Percentiles rank a stretch among this genome's conserved stretches.
Conservation (phyloP, 2,113 vertebrate species). For the Ondatra zibethicus region DNA sequence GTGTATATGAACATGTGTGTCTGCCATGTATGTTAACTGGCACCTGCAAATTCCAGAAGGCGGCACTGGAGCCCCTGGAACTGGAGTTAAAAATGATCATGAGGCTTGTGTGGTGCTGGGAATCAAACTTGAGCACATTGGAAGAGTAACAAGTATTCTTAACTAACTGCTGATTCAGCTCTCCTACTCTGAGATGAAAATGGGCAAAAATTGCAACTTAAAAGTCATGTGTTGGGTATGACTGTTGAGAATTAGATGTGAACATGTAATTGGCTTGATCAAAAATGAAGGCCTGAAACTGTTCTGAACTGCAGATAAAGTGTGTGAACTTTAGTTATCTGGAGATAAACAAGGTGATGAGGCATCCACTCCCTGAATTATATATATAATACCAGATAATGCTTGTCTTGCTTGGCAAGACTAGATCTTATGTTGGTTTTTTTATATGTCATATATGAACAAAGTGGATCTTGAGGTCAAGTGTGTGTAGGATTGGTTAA, state of each 20-base stretch:
- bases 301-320: background rate
- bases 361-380: background rate
- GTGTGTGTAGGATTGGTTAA: background rate
- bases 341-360: background rate
- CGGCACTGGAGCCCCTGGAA: background rate
- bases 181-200: background rate
- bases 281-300: background rate
- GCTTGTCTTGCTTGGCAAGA: background rate
- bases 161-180: background rate
- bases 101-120: background rate
- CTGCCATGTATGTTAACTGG: background rate
- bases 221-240: background rate
- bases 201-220: background rate
- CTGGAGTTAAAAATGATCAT: background rate
- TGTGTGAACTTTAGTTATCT: slow-evolving; percentile 18
- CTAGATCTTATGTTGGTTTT: background rate
- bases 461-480: background rate
- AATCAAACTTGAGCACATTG: background rate
- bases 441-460: background rate
- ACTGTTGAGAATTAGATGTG: background rate
- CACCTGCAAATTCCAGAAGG: background rate
- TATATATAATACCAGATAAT: background rate
- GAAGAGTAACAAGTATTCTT: background rate
- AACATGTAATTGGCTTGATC: background rate
- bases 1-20: background rate